Evolutionary conservation across 2,113 vertebrate species (phyloP).

Genomic region (Numida meleagris): DNA sequence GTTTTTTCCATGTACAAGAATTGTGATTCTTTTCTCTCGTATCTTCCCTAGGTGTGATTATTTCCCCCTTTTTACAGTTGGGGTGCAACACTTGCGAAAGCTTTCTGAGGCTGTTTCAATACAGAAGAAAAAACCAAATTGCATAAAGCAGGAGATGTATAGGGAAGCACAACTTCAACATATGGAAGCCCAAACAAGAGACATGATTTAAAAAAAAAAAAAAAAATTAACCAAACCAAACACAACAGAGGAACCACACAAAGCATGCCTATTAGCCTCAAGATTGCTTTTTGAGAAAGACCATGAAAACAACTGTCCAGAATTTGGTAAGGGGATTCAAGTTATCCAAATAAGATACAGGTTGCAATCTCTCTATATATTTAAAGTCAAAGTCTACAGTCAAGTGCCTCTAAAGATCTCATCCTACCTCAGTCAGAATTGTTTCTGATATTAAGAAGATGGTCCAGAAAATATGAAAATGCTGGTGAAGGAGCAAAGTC

Average conservation of each 20-base stretch:
- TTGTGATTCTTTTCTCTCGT: neutral
- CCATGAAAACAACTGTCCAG: neutral
- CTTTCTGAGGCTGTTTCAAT: neutral
- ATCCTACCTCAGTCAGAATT: neutral
- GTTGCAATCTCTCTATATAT: neutral
- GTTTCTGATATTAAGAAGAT: neutral
- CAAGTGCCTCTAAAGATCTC: accelerated
- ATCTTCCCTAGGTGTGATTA: neutral
- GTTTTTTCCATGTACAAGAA: neutral
- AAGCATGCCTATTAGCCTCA: neutral
- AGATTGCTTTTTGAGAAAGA: neutral
- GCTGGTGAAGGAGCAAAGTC: neutral
- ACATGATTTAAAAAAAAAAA: neutral
- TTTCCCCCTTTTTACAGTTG: neutral
- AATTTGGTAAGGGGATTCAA: neutral
- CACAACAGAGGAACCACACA: neutral
- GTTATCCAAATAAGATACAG: neutral
- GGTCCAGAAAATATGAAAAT: neutral
- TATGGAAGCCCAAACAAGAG: neutral
- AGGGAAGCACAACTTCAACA: accelerated
- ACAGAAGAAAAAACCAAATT: neutral
- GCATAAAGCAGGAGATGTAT: neutral
- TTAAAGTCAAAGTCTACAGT: neutral
- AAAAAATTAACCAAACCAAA: neutral
- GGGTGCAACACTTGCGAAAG: neutral